phyloP scores from a whole-genome alignment of 2,888 invertebrate species.

The Platerodrilus igneus region DNA sequence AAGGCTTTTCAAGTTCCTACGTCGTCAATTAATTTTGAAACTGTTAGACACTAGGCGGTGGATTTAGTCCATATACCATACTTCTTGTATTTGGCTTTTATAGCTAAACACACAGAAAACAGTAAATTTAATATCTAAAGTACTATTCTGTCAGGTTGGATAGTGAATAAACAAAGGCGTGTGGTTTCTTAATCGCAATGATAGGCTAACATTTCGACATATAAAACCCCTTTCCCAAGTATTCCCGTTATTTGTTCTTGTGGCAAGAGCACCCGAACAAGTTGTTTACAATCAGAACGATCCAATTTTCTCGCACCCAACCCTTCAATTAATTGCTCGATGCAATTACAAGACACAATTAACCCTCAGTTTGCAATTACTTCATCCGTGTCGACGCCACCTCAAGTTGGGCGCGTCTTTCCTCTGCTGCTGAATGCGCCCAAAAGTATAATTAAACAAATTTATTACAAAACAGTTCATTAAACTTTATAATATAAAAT shows the following conservation, averaged over 20 bases:
- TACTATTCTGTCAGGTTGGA: slow-evolving; percentile 34
- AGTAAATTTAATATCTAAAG: slow-evolving; percentile 23
- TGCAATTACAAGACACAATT: slow-evolving; percentile 30
- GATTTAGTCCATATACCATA: too few species aligned
- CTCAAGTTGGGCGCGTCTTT: too few species aligned
- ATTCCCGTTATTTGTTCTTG: background rate
- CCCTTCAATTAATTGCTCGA: slow-evolving; percentile 28
- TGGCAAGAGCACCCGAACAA: slow-evolving; percentile 18
- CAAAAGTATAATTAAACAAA: slow-evolving; percentile 31
- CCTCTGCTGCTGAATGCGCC: slow-evolving; percentile 19
- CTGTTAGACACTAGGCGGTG: too few species aligned
- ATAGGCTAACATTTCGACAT: slow-evolving; percentile 26
- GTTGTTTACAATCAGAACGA: slow-evolving; percentile 27
- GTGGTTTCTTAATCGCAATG: slow-evolving; percentile 36
- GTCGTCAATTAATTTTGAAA: too few species aligned
- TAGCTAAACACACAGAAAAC: too few species aligned
- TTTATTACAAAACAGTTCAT: slow-evolving; percentile 22
- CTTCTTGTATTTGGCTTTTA: too few species aligned
- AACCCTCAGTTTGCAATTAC: slow-evolving; percentile 28
- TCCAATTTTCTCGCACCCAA: slow-evolving; percentile 26
- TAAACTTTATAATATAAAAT: slow-evolving; percentile 5
- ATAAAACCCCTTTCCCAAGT: background rate
- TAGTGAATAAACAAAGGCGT: slow-evolving; percentile 34
- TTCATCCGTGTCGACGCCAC: slow-evolving; percentile 15
- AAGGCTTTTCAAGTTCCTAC: too few species aligned